A percentile compares a stretch with the other conserved stretches of the same genome.
Conservation (phyloP, 1,140 invertebrate species). For the Vanessa atalanta region DNA sequence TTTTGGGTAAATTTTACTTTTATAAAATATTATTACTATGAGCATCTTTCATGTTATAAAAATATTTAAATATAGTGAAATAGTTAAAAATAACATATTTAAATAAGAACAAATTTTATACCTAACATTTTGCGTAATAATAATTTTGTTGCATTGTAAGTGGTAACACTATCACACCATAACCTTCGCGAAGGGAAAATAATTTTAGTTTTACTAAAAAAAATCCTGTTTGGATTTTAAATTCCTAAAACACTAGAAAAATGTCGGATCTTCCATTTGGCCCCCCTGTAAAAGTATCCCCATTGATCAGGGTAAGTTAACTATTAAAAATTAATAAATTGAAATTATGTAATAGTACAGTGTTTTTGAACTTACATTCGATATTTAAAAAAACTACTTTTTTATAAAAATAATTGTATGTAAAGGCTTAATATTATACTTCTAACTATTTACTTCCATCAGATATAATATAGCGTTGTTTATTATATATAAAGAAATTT, state of each 20-base stretch:
- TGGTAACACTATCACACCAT: slow-evolving; percentile 38
- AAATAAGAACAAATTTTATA: background rate
- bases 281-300: slow-evolving; percentile 86
- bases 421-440: background rate
- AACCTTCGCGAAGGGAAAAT: slow-evolving; percentile 45
- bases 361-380: slow-evolving; percentile 32
- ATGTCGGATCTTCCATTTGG: slow-evolving; percentile 80
- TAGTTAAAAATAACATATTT: background rate
- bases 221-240: slow-evolving; percentile 55
- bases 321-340: slow-evolving; percentile 31
- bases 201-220: slow-evolving; percentile 48
- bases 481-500: no score
- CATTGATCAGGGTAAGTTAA: slow-evolving; percentile 85
- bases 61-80: background rate
- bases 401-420: background rate
- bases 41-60: background rate
- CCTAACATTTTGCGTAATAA: background rate
- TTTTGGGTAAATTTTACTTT: background rate
- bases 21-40: no score
- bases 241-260: slow-evolving; percentile 50
- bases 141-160: background rate
- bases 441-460: background rate
- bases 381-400: slow-evolving; percentile 12
- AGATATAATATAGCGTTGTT: no score
- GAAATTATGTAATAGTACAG: slow-evolving; percentile 66